phyloP scores from a whole-genome alignment of 92 coral and sea anemone species.

The Plumapathes pennacea region DNA sequence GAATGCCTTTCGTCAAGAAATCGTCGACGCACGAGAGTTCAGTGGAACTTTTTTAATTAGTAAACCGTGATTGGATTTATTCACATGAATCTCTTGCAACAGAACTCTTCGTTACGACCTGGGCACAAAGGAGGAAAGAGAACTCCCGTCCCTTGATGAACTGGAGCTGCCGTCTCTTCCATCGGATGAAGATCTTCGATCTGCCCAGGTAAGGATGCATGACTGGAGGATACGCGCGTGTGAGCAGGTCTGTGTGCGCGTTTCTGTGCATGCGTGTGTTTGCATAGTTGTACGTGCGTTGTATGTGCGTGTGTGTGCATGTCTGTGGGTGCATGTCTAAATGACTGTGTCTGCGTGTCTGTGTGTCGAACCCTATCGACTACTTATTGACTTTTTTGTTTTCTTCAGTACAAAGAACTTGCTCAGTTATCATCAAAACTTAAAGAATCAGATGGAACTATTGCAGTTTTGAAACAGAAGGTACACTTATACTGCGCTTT shows the following conservation, averaged over 20 bases:
- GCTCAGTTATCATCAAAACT: slow-evolving; percentile 46
- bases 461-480: slow-evolving; percentile 46
- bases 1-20: no score
- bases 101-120: slow-evolving; percentile 16
- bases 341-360: no score
- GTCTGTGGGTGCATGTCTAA: no score
- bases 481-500: slow-evolving; percentile 5
- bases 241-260: no score
- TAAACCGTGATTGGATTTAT: no score
- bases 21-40: no score
- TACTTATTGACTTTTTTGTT: background rate
- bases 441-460: slow-evolving; percentile 29
- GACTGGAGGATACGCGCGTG: no score
- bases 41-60: no score
- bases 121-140: slow-evolving; percentile 13
- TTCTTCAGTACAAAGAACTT: slow-evolving; percentile 48
- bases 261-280: no score
- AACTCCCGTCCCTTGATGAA: slow-evolving; percentile 18
- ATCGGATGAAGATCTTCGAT: slow-evolving; percentile 52
- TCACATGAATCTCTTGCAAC: no score
- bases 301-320: no score
- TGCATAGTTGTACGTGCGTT: no score
- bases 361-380: background rate
- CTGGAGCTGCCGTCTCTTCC: slow-evolving; percentile 26
- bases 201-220: slow-evolving; percentile 79